Evolutionary conservation across 2,797 vertebrate genomes (phyloP).

Genomic region (Babyrousa celebensis): DNA sequence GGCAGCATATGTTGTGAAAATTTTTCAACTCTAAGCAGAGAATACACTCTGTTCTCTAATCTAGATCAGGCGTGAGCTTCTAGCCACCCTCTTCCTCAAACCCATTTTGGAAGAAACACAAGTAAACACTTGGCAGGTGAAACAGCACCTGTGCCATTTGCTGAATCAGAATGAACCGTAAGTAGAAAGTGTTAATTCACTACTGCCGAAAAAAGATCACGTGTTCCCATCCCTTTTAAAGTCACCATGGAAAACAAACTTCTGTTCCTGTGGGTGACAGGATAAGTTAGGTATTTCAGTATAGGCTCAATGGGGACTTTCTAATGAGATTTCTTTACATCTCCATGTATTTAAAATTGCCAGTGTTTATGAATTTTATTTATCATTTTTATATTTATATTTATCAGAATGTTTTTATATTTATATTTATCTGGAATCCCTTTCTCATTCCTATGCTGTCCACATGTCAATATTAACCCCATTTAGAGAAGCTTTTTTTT

Average conservation of each 20-base stretch:
- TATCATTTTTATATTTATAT: no score
- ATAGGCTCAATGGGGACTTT: conserved; percentile 3
- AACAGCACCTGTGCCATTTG: conserved; percentile 6
- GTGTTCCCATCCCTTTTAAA: conserved; percentile 77
- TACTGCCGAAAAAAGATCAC: conserved; percentile 65
- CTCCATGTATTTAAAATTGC: conserved; percentile 16
- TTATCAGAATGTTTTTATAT: no score
- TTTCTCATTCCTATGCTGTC: conserved; percentile 68
- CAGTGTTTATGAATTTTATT: no score
- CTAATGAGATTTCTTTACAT: conserved; percentile 66
- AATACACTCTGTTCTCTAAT: conserved; percentile 80
- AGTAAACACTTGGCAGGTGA: conserved; percentile 72
- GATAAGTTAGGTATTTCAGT: conserved; percentile 71
- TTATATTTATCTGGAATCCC: conserved; percentile 66
- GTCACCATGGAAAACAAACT: conserved; percentile 73
- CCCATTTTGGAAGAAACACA: conserved; percentile 62
- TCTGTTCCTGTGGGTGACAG: conserved; percentile 70
- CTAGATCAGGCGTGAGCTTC: conserved; percentile 75
- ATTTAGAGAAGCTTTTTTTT: conserved; percentile 23
- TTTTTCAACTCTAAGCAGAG: conserved; percentile 80
- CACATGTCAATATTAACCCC: conserved; percentile 60
- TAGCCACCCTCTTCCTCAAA: conserved; percentile 33
- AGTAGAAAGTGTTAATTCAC: conserved; percentile 79
- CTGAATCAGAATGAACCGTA: conserved; percentile 59
- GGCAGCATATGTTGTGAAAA: conserved; percentile 79